Conservation (phyloP, 2,888 invertebrate genomes). For the Thera britannica region DNA sequence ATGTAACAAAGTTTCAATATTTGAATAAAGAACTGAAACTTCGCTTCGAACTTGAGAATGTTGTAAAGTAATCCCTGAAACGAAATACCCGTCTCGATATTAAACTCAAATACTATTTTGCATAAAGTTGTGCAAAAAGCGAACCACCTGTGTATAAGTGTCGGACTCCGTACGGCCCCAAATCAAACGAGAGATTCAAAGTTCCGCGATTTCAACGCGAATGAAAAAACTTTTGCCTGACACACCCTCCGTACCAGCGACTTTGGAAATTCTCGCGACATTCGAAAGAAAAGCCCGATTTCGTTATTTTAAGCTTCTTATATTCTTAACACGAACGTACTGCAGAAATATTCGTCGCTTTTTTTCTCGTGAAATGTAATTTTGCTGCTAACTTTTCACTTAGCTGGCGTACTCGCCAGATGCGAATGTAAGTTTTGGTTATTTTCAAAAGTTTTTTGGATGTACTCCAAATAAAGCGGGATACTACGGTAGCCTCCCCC, state of each 20-base stretch:
- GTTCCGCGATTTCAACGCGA: slow-evolving; percentile 54
- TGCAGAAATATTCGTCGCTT: slow-evolving; percentile 53
- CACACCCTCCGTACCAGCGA: slow-evolving; percentile 39
- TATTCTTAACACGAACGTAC: slow-evolving; percentile 68
- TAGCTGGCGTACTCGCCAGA: slow-evolving; percentile 63
- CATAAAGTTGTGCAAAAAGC: slow-evolving; percentile 63
- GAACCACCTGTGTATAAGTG: slow-evolving; percentile 60
- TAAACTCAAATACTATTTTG: slow-evolving; percentile 60
- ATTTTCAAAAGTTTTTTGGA: slow-evolving; percentile 71
- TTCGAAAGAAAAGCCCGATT: slow-evolving; percentile 55
- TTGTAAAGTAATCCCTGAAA: slow-evolving; percentile 55
- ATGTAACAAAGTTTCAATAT: slow-evolving; percentile 35
- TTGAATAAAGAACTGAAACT: slow-evolving; percentile 50
- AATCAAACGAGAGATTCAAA: slow-evolving; percentile 60
- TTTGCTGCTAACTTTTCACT: slow-evolving; percentile 76
- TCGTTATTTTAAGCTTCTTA: slow-evolving; percentile 75
- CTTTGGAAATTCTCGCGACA: slow-evolving; percentile 53
- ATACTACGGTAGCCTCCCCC: slow-evolving; percentile 39
- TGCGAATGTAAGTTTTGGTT: slow-evolving; percentile 67
- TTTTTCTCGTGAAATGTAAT: slow-evolving; percentile 66
- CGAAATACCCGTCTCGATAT: slow-evolving; percentile 54
- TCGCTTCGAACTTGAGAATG: slow-evolving; percentile 39
- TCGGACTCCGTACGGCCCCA: slow-evolving; percentile 47
- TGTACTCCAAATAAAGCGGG: slow-evolving; percentile 63
- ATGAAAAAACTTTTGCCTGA: slow-evolving; percentile 65